Percentiles rank a stretch among this genome's conserved stretches.
phyloP scores from a whole-genome alignment of 2,888 invertebrate species.

The Luffia ferchaultella region DNA sequence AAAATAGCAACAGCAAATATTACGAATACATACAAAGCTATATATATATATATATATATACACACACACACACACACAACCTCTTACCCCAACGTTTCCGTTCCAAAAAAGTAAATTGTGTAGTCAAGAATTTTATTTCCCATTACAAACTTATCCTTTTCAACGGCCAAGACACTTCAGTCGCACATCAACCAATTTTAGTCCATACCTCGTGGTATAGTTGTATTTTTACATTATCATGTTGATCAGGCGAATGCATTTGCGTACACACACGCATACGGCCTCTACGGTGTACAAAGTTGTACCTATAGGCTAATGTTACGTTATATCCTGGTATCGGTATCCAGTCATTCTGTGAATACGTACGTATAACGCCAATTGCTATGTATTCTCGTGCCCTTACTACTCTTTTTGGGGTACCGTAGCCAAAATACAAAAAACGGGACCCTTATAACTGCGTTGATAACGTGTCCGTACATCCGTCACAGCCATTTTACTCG shows the following conservation, averaged over 20 bases:
- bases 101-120: too few species aligned
- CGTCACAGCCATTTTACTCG: not conserved
- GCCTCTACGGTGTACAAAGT: constrained; percentile 5
- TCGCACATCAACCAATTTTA: constrained; percentile 2
- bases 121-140: too few species aligned
- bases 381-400: not conserved
- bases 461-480: not conserved
- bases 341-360: not conserved
- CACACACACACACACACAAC: too few species aligned
- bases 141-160: too few species aligned
- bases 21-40: too few species aligned
- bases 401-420: not conserved
- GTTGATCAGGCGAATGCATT: constrained; percentile 19
- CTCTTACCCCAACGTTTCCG: too few species aligned
- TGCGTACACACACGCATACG: constrained; percentile 6
- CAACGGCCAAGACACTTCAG: constrained; percentile 3
- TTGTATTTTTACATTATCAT: constrained; percentile 18
- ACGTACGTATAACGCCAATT: not conserved
- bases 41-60: too few species aligned
- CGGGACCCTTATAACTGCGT: not conserved
- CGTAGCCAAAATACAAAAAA: not conserved
- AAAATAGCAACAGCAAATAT: too few species aligned
- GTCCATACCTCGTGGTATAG: constrained; percentile 17
- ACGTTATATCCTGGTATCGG: not conserved
- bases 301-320: not conserved